A percentile compares a stretch with the other conserved stretches of the same genome.
Evolutionary conservation across 1,140 invertebrate genomes (phyloP).

Genomic region (Sitophilus oryzae): DNA sequence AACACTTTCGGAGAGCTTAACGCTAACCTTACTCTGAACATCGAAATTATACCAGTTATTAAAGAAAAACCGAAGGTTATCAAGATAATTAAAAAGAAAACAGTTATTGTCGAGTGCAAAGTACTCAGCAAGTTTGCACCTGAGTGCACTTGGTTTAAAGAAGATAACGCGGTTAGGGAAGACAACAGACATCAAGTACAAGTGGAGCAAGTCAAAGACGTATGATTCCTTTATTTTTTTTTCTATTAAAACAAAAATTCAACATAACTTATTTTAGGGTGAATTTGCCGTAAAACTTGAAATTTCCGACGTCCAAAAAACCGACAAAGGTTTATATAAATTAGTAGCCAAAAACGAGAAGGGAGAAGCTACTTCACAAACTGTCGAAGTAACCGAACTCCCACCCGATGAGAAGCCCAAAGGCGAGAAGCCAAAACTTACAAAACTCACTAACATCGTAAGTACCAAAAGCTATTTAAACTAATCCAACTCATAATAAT

Average conservation of each 20-base stretch:
- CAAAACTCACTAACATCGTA: slow-evolving; percentile 67
- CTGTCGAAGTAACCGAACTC: slow-evolving; percentile 78
- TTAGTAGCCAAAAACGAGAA: slow-evolving; percentile 89
- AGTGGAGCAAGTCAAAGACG: slow-evolving; percentile 72
- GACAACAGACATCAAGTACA: slow-evolving; percentile 67
- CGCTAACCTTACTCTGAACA: slow-evolving; percentile 93
- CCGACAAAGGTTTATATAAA: slow-evolving; percentile 85
- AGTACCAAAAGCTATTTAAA: slow-evolving; percentile 36
- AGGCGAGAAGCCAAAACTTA: slow-evolving; percentile 66
- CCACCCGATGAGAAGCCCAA: slow-evolving; percentile 62
- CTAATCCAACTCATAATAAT: neutral
- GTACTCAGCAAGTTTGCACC: slow-evolving; percentile 84
- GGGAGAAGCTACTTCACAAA: slow-evolving; percentile 85
- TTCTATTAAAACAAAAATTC: neutral
- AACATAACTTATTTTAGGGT: slow-evolving; percentile 50
- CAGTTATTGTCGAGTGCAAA: slow-evolving; percentile 83
- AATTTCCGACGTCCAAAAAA: slow-evolving; percentile 69
- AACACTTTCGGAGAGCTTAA: slow-evolving; percentile 93
- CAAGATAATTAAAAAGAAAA: slow-evolving; percentile 82
- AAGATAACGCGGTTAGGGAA: slow-evolving; percentile 69
- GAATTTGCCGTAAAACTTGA: slow-evolving; percentile 84
- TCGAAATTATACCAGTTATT: slow-evolving; percentile 94
- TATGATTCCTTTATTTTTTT: slow-evolving; percentile 40
- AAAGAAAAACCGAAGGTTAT: slow-evolving; percentile 87
- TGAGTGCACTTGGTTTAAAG: slow-evolving; percentile 85